Evolutionary conservation across 2,888 invertebrate genomes (phyloP), one percentile per base, ranked within the genome.

Genomic region (Drosophila kokeensis): DNA sequence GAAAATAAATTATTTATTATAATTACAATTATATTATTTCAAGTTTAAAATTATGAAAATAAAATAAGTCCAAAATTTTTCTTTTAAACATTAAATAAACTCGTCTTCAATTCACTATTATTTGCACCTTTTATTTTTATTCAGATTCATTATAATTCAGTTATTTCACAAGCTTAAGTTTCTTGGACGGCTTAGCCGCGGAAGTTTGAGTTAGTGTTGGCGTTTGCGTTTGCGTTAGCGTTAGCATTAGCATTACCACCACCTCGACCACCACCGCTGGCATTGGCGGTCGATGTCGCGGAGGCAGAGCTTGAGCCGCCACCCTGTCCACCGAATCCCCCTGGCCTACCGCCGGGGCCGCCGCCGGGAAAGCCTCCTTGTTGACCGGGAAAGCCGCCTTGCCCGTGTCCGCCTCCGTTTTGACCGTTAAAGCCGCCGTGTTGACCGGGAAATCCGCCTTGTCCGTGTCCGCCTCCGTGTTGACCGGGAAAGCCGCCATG

Each of bases 111-210:
- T 45, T 55, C 15, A 42, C 18, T 4, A 34, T 4, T 21, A 27
- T 21, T 18, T 13, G 5, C 3, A 62, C 36, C 70, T 69, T 70
- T 76, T 15, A 59, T 34, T 79, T 73, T 76, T 79, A 81, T 76
- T 86, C 45, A 54, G 40, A 69, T 50, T 61, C 24, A 42, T 72
- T 67, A 49, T 21, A 32, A 54, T 15, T 76, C 5, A 48, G 45
- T 48, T 64, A 69, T 40, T 49, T 52, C 24, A 59, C 13, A 55
- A 61, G 42, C n/a, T 50, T 38, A 52, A 36, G n/a, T 60, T 30
- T 24, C 11, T 27, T 52, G 32, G 13, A 29, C 13, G 40, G 11
- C 13, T 69, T 80, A 83, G 10, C 80, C 68, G 30, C 57, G 42
- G 65, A 40, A 53, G 0, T 53, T 32, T 32, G 32, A 32, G 32